Evolutionary conservation across 2,888 invertebrate genomes (phyloP), one percentile per base, ranked within the genome.

Genomic region (Ectropis crepuscularia): DNA sequence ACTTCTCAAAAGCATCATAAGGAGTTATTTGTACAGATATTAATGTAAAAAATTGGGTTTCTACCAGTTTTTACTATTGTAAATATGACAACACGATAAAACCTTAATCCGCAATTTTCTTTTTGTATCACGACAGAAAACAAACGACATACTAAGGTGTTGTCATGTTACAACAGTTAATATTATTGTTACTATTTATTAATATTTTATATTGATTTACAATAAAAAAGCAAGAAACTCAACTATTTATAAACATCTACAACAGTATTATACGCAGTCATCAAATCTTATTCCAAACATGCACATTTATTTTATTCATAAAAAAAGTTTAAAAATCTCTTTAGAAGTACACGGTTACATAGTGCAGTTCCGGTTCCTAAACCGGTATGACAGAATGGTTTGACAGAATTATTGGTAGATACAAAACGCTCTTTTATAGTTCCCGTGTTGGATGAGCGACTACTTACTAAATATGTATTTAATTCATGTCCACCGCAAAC

Each of bases 281-380:
- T 43, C 9, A 38, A 38, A 50, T 50, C 58, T 58, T 57, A 62
- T 42, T 47, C 38, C 45, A 36, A 62, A 62, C 57, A 57, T 62
- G 62, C 51, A 62, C 54, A 49, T 43, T 37, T 53, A 42, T 41
- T 47, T 12, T 53, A 55, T 51, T 50, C 41, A 12, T 46, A 36
- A 53, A 57, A 62, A 38, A 61, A 57, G 37, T 62, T 50, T 57
- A 62, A 54, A 62, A 57, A 57, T 47, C 57, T 62, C 62, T 57
- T 62, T 57, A 57, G 16, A 47, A 47, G 16, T 47, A 62, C 53
- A 38, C 39, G 28, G 41, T 16, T 57, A 49, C 39, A 46, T 51
- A 57, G 53, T 51, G 46, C 38, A 28, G 50, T 43, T 37, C 43
- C 39, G 43, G 28, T 54, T n/a, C 43, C 6, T 11, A 49, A 8